Conservation (phyloP, 53 echinoderm and acorn worm species). For the Glandiceps talaboti region DNA sequence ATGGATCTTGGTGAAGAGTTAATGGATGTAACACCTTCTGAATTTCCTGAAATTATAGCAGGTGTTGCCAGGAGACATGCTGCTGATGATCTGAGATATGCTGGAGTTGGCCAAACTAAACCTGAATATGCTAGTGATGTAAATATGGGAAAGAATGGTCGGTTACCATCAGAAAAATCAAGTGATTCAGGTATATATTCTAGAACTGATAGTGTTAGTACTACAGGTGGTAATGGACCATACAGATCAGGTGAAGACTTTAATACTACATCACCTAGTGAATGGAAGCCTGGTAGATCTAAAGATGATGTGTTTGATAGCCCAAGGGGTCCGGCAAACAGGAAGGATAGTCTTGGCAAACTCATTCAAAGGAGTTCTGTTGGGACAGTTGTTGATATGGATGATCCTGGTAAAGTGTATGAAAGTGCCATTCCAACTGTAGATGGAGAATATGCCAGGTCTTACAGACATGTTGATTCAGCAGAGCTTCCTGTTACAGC, state of each 20-base stretch:
- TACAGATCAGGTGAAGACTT: not conserved
- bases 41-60: not conserved
- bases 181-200: not conserved
- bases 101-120: not conserved
- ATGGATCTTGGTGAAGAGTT: not conserved
- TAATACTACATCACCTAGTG: not conserved
- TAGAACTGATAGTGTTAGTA: not conserved
- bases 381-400: not conserved
- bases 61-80: not conserved
- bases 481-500: not conserved
- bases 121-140: not conserved
- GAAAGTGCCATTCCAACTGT: not conserved
- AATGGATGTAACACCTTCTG: not conserved
- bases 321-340: not conserved
- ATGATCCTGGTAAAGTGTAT: not conserved
- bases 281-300: not conserved
- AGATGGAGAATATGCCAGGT: not conserved
- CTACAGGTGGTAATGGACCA: not conserved
- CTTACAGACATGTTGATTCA: not conserved
- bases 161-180: not conserved
- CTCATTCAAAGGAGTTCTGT: not conserved
- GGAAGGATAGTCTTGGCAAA: not conserved
- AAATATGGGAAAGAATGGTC: not conserved
- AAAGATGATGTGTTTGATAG: no score
- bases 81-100: not conserved